A percentile compares a stretch with the other conserved stretches of the same genome.
phyloP scores from a whole-genome alignment of 2,113 vertebrate genomes.

The Macaca mulatta region DNA sequence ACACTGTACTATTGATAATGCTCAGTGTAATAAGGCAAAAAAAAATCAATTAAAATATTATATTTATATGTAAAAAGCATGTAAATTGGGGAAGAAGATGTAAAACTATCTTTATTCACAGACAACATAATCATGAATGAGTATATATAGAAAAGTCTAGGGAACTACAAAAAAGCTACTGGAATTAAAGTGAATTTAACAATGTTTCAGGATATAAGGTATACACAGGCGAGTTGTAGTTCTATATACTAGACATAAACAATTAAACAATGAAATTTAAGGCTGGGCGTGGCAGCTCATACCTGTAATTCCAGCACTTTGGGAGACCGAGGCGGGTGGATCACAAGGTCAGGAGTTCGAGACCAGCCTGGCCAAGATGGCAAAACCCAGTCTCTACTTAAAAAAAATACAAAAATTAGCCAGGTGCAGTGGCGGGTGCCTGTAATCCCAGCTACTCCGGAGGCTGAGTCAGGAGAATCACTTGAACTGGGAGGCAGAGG shows the following conservation, averaged over 20 bases:
- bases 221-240: neutral
- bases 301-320: too few species aligned
- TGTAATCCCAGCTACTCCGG: neutral
- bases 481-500: neutral
- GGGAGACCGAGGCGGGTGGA: too few species aligned
- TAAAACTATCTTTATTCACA: neutral
- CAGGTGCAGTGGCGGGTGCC: too few species aligned
- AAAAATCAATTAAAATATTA: neutral
- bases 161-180: neutral
- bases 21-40: neutral
- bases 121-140: neutral
- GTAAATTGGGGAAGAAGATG: neutral
- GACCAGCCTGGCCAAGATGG: too few species aligned
- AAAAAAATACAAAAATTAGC: too few species aligned
- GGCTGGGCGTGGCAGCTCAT: too few species aligned
- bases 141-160: neutral
- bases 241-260: neutral
- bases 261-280: constrained; percentile 30
- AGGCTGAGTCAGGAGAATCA: neutral
- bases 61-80: neutral
- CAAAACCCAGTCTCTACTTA: too few species aligned
- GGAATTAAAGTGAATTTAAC: neutral
- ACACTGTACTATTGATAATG: neutral
- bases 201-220: neutral
- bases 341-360: too few species aligned